These are phyloP conservation scores for Leucozona laternaria DNA, from an alignment of 2,888 invertebrate species.

Conservation along the genomic window DNA sequence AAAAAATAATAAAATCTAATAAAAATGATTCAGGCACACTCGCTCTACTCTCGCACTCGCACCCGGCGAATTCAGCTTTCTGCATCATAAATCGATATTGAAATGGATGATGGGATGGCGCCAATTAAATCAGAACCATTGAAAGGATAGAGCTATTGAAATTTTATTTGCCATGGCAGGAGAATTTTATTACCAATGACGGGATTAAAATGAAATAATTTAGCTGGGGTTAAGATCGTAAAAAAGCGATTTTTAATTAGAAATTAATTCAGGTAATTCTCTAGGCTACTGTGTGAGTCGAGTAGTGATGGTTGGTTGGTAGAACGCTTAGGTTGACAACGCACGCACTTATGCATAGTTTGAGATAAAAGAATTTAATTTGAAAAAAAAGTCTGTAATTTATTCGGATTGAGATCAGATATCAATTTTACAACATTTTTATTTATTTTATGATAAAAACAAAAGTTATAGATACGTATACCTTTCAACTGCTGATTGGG, in stretches of 20 bases:
- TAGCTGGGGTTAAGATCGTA: slow-evolving; percentile 15
- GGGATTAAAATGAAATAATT: slow-evolving; percentile 48
- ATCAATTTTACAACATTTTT: neutral
- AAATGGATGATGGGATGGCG: slow-evolving; percentile 54
- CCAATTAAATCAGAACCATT: slow-evolving; percentile 62
- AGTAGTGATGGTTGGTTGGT: neutral
- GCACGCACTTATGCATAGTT: neutral
- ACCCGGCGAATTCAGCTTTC: neutral
- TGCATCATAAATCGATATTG: slow-evolving; percentile 16
- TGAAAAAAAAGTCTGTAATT: neutral
- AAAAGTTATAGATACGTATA: neutral
- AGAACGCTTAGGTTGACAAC: neutral
- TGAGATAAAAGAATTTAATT: neutral
- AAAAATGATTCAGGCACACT: slow-evolving; percentile 48
- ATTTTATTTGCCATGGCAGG: slow-evolving; percentile 30
- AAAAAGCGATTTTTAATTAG: slow-evolving; percentile 47
- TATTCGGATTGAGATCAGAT: neutral
- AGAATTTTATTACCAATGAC: slow-evolving; percentile 43
- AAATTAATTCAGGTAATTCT: slow-evolving; percentile 41
- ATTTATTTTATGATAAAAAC: neutral
- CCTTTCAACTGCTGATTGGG: neutral
- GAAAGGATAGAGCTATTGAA: slow-evolving; percentile 19
- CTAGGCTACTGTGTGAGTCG: neutral
- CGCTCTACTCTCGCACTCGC: no score
- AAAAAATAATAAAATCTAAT: slow-evolving; percentile 32